These are phyloP conservation scores for Listronotus oregonensis DNA, from an alignment of 1,140 invertebrate genomes.

Conservation along the genomic window DNA sequence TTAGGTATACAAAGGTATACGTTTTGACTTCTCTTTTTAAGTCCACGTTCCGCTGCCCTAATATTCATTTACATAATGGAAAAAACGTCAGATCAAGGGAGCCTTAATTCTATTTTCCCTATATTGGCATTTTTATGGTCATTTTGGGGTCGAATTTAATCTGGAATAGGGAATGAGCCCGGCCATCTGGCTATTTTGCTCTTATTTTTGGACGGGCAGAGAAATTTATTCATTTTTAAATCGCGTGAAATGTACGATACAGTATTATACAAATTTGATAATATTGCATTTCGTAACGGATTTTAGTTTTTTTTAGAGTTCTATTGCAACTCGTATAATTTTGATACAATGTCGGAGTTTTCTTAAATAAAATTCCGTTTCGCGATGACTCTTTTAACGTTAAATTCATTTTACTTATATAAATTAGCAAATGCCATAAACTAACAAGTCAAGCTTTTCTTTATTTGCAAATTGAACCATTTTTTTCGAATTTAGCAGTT, in stretches of 20 bases:
- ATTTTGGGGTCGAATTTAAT: slow-evolving; percentile 35
- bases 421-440: no score
- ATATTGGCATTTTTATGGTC: slow-evolving; percentile 38
- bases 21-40: slow-evolving; percentile 15
- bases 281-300: slow-evolving; percentile 13
- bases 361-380: no score
- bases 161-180: slow-evolving; percentile 23
- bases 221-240: slow-evolving; percentile 12
- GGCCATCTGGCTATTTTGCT: slow-evolving; percentile 17
- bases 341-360: no score
- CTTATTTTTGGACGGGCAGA: slow-evolving; percentile 10
- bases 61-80: slow-evolving; percentile 39
- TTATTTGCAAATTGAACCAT: no score
- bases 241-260: slow-evolving; percentile 11
- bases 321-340: no score
- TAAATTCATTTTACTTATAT: no score
- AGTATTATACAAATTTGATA: neutral
- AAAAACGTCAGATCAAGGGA: slow-evolving; percentile 33
- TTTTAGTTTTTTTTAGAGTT: neutral
- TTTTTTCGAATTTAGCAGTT: no score
- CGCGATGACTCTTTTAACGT: no score
- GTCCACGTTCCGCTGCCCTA: slow-evolving; percentile 13
- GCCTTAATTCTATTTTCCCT: slow-evolving; percentile 36
- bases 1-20: slow-evolving; percentile 1
- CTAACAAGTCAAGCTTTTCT: no score